These are phyloP conservation scores for Lycaena phlaeas DNA, from an alignment of 2,888 invertebrate genomes.

Conservation along the genomic window DNA sequence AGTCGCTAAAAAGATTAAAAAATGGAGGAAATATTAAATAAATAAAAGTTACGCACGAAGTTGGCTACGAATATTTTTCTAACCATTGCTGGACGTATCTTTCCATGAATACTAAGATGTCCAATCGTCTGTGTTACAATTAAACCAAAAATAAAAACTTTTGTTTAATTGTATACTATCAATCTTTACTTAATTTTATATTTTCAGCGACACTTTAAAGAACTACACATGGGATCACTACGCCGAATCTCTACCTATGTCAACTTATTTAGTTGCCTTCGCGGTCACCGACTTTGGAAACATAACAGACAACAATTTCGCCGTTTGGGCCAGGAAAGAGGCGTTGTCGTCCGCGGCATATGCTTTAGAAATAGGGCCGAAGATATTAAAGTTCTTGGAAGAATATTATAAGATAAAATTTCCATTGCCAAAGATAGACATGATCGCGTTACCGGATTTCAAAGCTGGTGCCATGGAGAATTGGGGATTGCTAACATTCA, in stretches of 20 bases:
- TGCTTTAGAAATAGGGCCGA: constrained; percentile 83
- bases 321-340: constrained; percentile 80
- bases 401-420: constrained; percentile 83
- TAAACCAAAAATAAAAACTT: no score
- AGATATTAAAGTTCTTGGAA: constrained; percentile 79
- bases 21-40: no score
- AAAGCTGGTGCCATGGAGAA: constrained; percentile 93
- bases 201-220: constrained; percentile 64
- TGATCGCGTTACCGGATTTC: constrained; percentile 95
- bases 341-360: constrained; percentile 82
- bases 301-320: constrained; percentile 72
- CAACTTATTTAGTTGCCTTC: constrained; percentile 91
- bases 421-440: constrained; percentile 87
- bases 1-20: no score
- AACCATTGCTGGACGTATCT: no score
- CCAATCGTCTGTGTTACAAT: no score
- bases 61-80: no score
- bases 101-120: no score
- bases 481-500: constrained; percentile 86
- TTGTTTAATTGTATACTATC: no score
- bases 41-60: no score
- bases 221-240: constrained; percentile 85
- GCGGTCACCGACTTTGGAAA: constrained; percentile 83
- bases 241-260: constrained; percentile 86
- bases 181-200: no score